A percentile compares a stretch with the other conserved stretches of the same genome.
Conservation (phyloP, 2,888 invertebrate genomes). For the Gerris lacustris region DNA sequence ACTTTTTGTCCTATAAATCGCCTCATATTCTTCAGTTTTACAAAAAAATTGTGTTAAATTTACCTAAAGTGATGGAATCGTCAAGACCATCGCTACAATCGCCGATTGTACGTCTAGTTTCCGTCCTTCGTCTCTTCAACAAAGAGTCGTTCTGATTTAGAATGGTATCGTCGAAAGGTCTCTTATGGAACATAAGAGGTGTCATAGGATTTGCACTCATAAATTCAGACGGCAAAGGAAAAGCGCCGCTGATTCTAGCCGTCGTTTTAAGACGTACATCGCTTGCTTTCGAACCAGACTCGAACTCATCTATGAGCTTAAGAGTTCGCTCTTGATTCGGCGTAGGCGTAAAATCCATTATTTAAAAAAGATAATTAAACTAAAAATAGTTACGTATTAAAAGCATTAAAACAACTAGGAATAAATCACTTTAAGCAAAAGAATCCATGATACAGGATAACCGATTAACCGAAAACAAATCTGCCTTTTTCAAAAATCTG, state of each 20-base stretch:
- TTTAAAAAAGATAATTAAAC: no score
- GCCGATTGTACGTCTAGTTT: neutral
- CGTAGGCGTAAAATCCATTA: neutral
- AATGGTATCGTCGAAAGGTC: constrained; percentile 25
- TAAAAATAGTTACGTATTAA: no score
- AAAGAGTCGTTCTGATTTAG: constrained; percentile 23
- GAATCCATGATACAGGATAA: no score
- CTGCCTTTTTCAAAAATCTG: no score
- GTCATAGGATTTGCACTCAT: neutral
- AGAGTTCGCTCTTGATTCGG: neutral
- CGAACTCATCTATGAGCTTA: neutral
- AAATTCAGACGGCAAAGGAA: neutral
- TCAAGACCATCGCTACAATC: no score
- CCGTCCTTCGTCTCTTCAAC: constrained; percentile 22
- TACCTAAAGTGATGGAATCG: no score
- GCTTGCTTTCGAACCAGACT: neutral
- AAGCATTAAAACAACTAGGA: no score
- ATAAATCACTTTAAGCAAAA: no score
- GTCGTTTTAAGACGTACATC: neutral
- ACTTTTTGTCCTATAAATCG: no score
- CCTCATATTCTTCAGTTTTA: no score
- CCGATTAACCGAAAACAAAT: no score
- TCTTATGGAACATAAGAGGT: constrained; percentile 19
- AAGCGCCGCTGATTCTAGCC: neutral
- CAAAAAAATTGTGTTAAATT: no score